Conservation (phyloP, 1,140 invertebrate species). For the Drosophila mojavensis region DNA sequence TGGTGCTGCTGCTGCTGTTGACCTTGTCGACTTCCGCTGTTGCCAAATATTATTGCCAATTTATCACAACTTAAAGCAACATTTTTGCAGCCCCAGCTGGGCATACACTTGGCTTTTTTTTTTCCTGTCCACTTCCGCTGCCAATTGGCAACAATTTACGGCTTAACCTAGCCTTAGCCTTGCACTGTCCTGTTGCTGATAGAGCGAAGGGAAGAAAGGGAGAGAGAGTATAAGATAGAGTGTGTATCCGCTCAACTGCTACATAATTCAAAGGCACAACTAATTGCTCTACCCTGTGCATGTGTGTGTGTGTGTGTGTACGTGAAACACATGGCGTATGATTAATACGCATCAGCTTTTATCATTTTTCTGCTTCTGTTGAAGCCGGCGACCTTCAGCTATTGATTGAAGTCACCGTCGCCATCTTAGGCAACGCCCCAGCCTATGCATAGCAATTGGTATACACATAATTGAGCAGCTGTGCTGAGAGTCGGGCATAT, state of each 20-base stretch:
- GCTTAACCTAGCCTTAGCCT: conserved; percentile 23
- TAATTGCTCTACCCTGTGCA: conserved; percentile 44
- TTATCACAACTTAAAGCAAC: conserved; percentile 61
- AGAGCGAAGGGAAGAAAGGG: not conserved
- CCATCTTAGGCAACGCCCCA: conserved; percentile 54
- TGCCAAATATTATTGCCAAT: conserved; percentile 75
- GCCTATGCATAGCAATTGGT: conserved; percentile 22
- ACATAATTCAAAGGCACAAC: conserved; percentile 53
- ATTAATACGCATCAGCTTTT: conserved; percentile 64
- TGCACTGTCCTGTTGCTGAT: conserved; percentile 1
- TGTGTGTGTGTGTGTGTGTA: conserved; percentile 20
- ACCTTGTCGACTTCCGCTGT: conserved; percentile 69
- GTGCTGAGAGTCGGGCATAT: not conserved
- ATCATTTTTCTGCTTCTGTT: conserved; percentile 49
- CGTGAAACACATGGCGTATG: conserved; percentile 72
- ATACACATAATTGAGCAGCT: conserved; percentile 12
- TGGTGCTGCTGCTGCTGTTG: conserved; percentile 27
- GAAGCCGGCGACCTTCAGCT: conserved; percentile 63
- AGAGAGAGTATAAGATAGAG: not conserved
- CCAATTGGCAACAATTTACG: conserved; percentile 73
- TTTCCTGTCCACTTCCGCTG: conserved; percentile 64
- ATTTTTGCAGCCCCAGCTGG: conserved; percentile 45
- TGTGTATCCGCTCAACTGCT: conserved; percentile 27
- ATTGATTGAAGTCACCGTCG: conserved; percentile 58
- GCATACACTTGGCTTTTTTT: conserved; percentile 40